phyloP scores from a whole-genome alignment of 2,113 vertebrate species.

The Gasterosteus nipponicus region DNA sequence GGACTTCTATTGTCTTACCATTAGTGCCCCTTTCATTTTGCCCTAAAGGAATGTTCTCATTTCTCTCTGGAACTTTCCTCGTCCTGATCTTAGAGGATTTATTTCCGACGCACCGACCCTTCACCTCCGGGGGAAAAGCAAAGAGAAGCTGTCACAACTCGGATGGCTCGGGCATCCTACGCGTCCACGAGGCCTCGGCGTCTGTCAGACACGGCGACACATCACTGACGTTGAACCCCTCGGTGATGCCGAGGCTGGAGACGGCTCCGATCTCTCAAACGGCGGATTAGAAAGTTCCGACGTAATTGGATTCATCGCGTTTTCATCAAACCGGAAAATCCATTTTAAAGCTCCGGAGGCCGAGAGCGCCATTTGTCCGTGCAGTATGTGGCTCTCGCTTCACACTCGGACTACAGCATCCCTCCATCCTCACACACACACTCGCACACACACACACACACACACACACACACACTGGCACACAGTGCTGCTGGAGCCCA shows the following conservation, averaged over 20 bases:
- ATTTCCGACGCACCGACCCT: neutral
- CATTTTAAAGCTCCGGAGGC: constrained; percentile 27
- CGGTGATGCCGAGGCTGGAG: neutral
- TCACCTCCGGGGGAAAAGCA: neutral
- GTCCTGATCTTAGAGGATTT: neutral
- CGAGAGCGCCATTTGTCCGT: too few relatives aligned
- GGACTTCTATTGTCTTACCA: neutral
- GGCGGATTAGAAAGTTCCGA: constrained; percentile 29
- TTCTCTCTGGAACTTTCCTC: neutral
- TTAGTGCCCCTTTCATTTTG: neutral
- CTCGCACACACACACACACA: constrained; percentile 25
- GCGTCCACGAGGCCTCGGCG: neutral
- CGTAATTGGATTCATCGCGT: constrained; percentile 51
- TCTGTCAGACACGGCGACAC: neutral
- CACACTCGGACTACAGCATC: constrained; percentile 13
- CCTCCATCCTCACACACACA: constrained; percentile 12
- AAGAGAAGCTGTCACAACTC: too few relatives aligned
- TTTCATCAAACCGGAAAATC: constrained; percentile 51
- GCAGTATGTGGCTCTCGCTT: constrained; percentile 10
- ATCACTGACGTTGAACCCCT: neutral
- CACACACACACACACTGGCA: constrained; percentile 18
- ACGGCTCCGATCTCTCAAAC: constrained; percentile 18
- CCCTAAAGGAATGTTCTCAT: neutral
- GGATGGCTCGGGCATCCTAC: neutral
- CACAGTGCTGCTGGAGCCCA: constrained; percentile 8